Base-by-base conservation (phyloP, 2,113 vertebrate species). In the Ibidorhyncha struthersii region DNA sequence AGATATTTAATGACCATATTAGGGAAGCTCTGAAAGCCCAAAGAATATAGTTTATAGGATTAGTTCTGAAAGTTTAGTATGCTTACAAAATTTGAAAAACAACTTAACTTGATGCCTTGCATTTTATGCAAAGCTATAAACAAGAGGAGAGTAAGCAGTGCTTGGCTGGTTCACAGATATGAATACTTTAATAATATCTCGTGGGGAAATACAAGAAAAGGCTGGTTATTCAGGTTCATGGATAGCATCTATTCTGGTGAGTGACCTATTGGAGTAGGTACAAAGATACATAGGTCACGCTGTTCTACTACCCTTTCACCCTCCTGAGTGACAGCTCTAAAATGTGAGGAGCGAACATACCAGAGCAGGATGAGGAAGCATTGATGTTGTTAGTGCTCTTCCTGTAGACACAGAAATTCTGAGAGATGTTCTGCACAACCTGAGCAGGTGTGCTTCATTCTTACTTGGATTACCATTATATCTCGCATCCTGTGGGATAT, bases 1-100 rank as follows among this genome's bases (percentile, higher is more conserved):
- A 96, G 91, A 80, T 94, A 91, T 96, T 94, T 94, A 86, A 82
- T 88, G 79, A 77, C 97, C 93, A 86, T 97, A 97, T 97, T 97
- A 96, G 97, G 96, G 49, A 96, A 94, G 41, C 38, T 96, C 71
- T 88, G 89, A 89, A 96, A 96, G 74, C 62, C 49, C n/a, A 43
- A 74, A 58, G 26, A 73, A 70, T 87, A 71, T 80, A 53, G 78
- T 91, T 97, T 94, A 58, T 73, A 62, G 82, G 62, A 80, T 87
- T 91, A 80, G 70, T 47, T 94, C 78, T 94, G 40, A 55, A 92
- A 90, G 45, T 93, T 84, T 38, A 90, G 74, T 50, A 8, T 81
- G 55, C 53, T 82, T 82, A 76, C 49, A 69, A 66, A 66, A 69
- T 69, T 79, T 82, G 81, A 55, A 94, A 90, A 96, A 85, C 32